Conservation (phyloP, 2,888 invertebrate species). For the Muscina levida region DNA sequence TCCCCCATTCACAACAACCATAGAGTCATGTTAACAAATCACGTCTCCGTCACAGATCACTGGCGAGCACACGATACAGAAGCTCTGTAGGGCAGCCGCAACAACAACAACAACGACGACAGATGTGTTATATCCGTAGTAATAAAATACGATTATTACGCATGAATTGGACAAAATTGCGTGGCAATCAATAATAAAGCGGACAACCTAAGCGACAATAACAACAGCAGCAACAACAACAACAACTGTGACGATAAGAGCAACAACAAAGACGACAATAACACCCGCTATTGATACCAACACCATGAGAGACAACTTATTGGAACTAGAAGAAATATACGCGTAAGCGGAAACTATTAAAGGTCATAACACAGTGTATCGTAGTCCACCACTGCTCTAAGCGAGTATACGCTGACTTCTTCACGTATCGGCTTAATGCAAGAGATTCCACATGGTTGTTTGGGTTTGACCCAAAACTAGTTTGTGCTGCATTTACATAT, state of each 20-base stretch:
- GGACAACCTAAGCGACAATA: not conserved
- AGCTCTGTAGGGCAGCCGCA: slow-evolving; percentile 13
- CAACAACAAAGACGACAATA: not conserved
- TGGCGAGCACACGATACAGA: slow-evolving; percentile 5
- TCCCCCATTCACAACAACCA: not conserved
- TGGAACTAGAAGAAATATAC: slow-evolving; percentile 7
- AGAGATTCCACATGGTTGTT: no score
- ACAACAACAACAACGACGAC: slow-evolving; percentile 1
- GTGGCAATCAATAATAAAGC: slow-evolving; percentile 45
- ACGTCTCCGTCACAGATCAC: no score
- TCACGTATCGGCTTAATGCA: not conserved
- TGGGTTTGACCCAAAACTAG: no score
- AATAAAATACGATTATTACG: slow-evolving; percentile 54
- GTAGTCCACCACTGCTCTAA: no score
- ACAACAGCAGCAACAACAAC: slow-evolving; percentile 2
- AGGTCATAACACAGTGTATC: slow-evolving; percentile 1
- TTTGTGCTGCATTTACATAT: slow-evolving; percentile 1
- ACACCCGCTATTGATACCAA: not conserved
- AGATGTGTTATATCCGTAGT: slow-evolving; percentile 24
- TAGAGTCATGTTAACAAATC: slow-evolving; percentile 32
- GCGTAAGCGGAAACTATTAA: slow-evolving; percentile 31
- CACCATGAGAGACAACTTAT: not conserved
- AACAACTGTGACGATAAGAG: not conserved
- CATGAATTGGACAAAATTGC: slow-evolving; percentile 34
- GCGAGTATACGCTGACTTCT: no score